phyloP scores from a whole-genome alignment of 2,113 vertebrate species.

The Chionis minor region DNA sequence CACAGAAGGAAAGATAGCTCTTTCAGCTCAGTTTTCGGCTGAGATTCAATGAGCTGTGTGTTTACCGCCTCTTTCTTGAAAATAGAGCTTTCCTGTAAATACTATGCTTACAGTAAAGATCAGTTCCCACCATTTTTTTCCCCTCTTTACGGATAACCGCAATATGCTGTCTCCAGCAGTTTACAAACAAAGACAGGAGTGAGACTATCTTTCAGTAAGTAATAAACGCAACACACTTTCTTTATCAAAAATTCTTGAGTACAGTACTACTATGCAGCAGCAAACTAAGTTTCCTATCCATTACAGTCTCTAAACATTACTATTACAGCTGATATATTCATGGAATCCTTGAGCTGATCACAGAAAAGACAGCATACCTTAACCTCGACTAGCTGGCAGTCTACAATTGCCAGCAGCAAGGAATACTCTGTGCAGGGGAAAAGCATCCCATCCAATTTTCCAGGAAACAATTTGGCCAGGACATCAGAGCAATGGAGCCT shows the following conservation, averaged over 20 bases:
- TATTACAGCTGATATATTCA: neutral
- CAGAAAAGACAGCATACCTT: neutral
- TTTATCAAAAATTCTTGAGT: neutral
- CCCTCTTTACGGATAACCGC: rapidly evolving
- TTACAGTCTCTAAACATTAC: neutral
- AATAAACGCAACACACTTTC: neutral
- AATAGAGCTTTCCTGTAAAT: neutral
- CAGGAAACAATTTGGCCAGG: neutral
- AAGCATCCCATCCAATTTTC: neutral
- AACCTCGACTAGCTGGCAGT: neutral
- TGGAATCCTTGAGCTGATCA: neutral
- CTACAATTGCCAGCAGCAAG: neutral
- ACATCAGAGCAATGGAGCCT: neutral
- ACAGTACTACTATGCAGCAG: neutral
- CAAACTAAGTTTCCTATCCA: neutral
- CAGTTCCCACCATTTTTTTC: neutral
- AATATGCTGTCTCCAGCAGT: neutral
- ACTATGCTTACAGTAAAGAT: rapidly evolving
- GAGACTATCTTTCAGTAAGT: neutral
- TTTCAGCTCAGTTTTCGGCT: neutral
- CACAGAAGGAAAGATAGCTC: neutral
- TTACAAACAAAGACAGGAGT: neutral
- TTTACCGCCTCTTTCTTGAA: neutral
- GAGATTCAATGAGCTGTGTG: neutral
- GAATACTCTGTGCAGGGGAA: neutral